A percentile compares a stretch with the other conserved stretches of the same genome.
Evolutionary conservation across 2,113 vertebrate genomes (phyloP).

Genomic region (Psettodes erumei): DNA sequence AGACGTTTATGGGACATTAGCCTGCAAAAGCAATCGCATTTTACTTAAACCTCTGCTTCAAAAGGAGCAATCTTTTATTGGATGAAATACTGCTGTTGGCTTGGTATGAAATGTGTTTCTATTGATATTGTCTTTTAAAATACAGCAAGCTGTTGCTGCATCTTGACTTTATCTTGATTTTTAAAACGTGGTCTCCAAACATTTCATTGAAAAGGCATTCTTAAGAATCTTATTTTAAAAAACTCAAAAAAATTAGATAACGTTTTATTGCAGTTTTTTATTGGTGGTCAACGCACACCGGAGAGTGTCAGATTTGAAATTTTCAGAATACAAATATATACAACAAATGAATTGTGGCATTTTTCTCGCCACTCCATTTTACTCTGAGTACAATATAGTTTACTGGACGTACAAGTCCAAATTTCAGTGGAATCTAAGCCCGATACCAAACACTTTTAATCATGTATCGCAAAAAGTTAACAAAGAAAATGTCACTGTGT

Average conservation of each 20-base stretch:
- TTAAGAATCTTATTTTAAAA: neutral
- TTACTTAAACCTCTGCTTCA: conserved; percentile 8
- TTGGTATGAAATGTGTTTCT: neutral
- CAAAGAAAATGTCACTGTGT: neutral
- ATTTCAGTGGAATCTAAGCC: conserved; percentile 1
- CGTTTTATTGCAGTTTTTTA: conserved; percentile 41
- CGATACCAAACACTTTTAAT: conserved; percentile 1
- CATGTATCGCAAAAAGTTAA: conserved; percentile 9
- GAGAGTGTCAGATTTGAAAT: conserved; percentile 35
- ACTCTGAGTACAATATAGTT: neutral
- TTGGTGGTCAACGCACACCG: conserved; percentile 33
- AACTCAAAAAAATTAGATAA: neutral
- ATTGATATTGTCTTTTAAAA: conserved; percentile 9
- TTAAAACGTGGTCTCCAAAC: neutral
- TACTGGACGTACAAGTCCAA: conserved; percentile 9
- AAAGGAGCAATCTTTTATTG: neutral
- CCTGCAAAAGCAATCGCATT: neutral
- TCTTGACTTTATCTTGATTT: neutral
- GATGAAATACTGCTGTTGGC: conserved; percentile 4
- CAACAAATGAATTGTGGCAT: conserved; percentile 44
- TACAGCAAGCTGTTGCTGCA: neutral
- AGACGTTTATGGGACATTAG: neutral
- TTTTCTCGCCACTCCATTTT: conserved; percentile 14
- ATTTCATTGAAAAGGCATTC: neutral
- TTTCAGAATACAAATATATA: conserved; percentile 73